These are phyloP conservation scores for Volucella inanis DNA, from an alignment of 2,888 invertebrate genomes.

Conservation along the genomic window DNA sequence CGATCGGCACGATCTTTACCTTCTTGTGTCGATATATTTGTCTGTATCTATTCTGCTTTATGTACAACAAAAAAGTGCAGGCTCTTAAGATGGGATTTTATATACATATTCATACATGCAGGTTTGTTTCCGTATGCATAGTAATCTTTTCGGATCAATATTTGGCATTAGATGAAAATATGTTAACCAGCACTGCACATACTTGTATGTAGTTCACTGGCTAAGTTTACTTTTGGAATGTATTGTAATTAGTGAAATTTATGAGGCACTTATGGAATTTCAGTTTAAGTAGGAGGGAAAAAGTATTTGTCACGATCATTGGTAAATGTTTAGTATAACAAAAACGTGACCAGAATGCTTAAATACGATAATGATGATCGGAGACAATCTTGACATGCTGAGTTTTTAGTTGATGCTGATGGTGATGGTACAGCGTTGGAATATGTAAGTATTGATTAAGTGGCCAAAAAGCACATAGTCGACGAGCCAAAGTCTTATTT, in stretches of 20 bases:
- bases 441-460: not conserved
- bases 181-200: not conserved
- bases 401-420: not conserved
- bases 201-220: not conserved
- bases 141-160: conserved; percentile 13
- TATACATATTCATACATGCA: too few species aligned
- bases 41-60: too few species aligned
- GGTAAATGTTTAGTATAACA: conserved; percentile 25
- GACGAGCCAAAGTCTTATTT: not conserved
- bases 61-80: too few species aligned
- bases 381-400: conserved; percentile 37
- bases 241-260: conserved; percentile 52
- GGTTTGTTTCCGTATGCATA: not conserved
- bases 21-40: too few species aligned
- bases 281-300: conserved; percentile 32
- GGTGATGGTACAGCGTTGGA: not conserved
- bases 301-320: conserved; percentile 36
- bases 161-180: conserved; percentile 28
- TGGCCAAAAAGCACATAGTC: not conserved
- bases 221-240: not conserved
- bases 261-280: conserved; percentile 28
- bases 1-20: too few species aligned
- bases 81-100: too few species aligned
- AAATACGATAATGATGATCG: conserved; percentile 27
- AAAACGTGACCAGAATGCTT: conserved; percentile 47